Conservation (phyloP, 2,888 invertebrate species). For the Chrysopilus asiliformis region DNA sequence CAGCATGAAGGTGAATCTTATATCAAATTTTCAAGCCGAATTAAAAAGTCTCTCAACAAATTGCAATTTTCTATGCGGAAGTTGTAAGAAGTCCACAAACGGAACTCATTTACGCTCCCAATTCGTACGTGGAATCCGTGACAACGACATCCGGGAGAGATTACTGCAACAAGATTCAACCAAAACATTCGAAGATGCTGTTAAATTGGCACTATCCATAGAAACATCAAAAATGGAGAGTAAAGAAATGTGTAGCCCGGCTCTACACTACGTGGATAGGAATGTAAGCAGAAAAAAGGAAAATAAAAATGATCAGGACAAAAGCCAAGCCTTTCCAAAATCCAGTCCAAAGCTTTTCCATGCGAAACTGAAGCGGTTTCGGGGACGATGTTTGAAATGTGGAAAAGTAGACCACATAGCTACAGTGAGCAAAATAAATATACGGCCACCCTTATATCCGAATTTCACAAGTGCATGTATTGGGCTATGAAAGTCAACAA, state of each 20-base stretch:
- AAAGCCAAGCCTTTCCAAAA: too few relatives aligned
- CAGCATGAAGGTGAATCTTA: slow-evolving; percentile 1
- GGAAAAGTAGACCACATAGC: slow-evolving; percentile 3
- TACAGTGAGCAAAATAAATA: too few relatives aligned
- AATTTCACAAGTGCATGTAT: too few relatives aligned
- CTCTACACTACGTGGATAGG: too few relatives aligned
- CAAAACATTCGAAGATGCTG: slow-evolving; percentile 5
- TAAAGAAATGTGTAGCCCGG: slow-evolving; percentile 6
- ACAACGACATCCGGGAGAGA: slow-evolving; percentile 3
- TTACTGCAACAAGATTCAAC: slow-evolving; percentile 5
- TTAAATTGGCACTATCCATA: slow-evolving; percentile 5
- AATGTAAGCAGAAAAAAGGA: too few relatives aligned
- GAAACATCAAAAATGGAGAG: slow-evolving; percentile 7
- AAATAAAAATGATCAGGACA: too few relatives aligned
- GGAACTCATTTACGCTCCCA: slow-evolving; percentile 10
- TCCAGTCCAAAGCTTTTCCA: too few relatives aligned
- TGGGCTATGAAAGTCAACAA: too few relatives aligned
- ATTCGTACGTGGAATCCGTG: slow-evolving; percentile 6
- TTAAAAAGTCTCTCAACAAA: background rate
- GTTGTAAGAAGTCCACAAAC: slow-evolving; percentile 9
- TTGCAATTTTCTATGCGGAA: slow-evolving; percentile 2
- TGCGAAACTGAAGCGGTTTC: too few relatives aligned
- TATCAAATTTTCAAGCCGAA: slow-evolving; percentile 1
- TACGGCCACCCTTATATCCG: too few relatives aligned
- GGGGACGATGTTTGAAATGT: background rate